These are phyloP conservation scores for Epizoanthus ramosus DNA, from an alignment of 92 coral and sea anemone species.

Conservation along the genomic window DNA sequence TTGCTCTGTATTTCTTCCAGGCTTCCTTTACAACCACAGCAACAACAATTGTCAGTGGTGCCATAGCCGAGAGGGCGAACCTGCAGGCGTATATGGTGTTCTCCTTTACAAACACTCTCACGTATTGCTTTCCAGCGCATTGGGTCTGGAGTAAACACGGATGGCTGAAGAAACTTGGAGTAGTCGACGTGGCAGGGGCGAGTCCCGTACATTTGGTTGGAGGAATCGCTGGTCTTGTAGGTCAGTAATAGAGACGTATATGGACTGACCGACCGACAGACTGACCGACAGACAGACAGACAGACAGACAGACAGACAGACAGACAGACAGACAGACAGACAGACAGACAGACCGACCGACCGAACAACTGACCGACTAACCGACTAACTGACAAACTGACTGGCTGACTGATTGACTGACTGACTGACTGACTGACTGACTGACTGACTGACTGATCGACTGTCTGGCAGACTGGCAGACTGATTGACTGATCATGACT, in stretches of 20 bases:
- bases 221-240: conserved; percentile 87
- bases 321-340: no score
- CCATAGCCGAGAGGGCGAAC: conserved; percentile 86
- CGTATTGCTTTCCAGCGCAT: conserved; percentile 88
- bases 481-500: no score
- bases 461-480: no score
- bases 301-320: no score
- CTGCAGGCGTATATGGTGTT: conserved; percentile 80
- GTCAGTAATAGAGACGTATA: not conserved
- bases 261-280: no score
- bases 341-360: no score
- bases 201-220: conserved; percentile 89
- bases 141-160: conserved; percentile 95
- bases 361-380: no score
- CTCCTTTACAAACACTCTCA: conserved; percentile 84
- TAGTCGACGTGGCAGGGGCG: conserved; percentile 90
- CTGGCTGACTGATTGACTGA: no score
- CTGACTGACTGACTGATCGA: no score
- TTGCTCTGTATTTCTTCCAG: conserved; percentile 81
- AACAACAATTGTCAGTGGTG: conserved; percentile 85
- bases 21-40: conserved; percentile 92
- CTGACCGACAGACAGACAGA: no score
- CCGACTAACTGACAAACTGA: no score
- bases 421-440: no score
- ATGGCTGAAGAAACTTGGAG: conserved; percentile 80